phyloP scores from a whole-genome alignment of 2,797 vertebrate species.

The Chelonia mydas region DNA sequence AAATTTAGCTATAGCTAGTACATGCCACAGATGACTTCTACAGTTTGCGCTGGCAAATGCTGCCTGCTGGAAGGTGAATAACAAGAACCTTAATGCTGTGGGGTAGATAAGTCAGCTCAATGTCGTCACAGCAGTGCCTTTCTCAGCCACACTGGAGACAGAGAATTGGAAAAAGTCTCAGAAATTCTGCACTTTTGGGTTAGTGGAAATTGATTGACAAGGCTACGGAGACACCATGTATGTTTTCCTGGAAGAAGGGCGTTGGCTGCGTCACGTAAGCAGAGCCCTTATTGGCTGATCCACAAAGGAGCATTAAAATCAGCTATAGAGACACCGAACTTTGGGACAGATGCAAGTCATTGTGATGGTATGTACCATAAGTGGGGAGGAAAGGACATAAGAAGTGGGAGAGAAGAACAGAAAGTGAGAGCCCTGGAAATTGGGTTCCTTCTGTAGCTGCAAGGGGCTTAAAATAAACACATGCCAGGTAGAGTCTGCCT shows the following conservation, averaged over 20 bases:
- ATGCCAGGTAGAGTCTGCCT: neutral
- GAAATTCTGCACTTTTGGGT: conserved; percentile 57
- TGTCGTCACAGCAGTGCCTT: neutral
- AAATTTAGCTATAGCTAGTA: neutral
- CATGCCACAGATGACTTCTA: conserved; percentile 53
- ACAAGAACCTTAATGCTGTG: conserved; percentile 27
- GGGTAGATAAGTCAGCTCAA: conserved; percentile 45
- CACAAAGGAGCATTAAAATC: conserved; percentile 53
- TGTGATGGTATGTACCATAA: neutral
- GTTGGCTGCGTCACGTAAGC: conserved; percentile 53
- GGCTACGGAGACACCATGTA: conserved; percentile 51
- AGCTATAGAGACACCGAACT: conserved; percentile 63
- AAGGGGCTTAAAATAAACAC: conserved; percentile 9
- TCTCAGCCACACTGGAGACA: conserved; percentile 47
- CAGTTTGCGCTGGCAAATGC: conserved; percentile 32
- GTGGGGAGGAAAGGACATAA: conserved; percentile 7
- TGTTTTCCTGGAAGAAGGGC: conserved; percentile 60
- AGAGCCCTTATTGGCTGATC: conserved; percentile 31
- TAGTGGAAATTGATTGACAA: conserved; percentile 46
- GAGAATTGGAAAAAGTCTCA: conserved; percentile 48
- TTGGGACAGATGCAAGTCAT: conserved; percentile 55
- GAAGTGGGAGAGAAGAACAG: neutral
- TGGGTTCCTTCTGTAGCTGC: neutral
- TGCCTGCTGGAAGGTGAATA: conserved; percentile 17
- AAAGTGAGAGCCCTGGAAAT: conserved; percentile 41